Conservation (phyloP, 2,797 vertebrate species). For the Anas flavirostris region DNA sequence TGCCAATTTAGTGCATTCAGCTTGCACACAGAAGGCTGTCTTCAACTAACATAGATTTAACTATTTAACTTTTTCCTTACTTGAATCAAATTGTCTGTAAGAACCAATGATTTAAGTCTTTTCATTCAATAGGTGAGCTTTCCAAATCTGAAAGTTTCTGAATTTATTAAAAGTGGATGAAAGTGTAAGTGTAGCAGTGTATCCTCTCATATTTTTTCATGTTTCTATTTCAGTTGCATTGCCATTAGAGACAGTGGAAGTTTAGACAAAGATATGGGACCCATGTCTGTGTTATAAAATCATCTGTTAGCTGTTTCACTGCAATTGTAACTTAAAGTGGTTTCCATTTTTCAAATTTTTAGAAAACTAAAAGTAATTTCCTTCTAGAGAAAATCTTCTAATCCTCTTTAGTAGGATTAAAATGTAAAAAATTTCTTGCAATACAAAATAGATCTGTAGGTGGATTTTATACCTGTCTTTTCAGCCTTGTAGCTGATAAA, state of each 20-base stretch:
- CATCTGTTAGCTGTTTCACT: conserved; percentile 7
- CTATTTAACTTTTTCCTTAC: neutral
- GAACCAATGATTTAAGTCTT: neutral
- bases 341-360: conserved; percentile 44
- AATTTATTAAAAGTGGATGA: neutral
- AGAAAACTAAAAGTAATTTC: conserved; percentile 39
- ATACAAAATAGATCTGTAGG: neutral
- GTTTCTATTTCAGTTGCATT: neutral
- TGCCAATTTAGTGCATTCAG: neutral
- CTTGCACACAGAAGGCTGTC: neutral
- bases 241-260: neutral
- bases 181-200: neutral
- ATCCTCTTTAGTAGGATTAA: conserved; percentile 25
- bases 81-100: neutral
- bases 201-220: neutral
- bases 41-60: neutral
- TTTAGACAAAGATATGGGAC: neutral
- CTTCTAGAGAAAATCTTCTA: conserved; percentile 27
- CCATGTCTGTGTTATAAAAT: neutral
- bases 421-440: conserved; percentile 41
- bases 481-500: neutral
- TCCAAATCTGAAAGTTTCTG: neutral
- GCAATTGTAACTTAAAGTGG: neutral
- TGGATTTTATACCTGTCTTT: conserved; percentile 41
- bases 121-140: neutral